These are phyloP conservation scores for Aromia moschata DNA, from an alignment of 2,888 invertebrate genomes.

Conservation along the genomic window DNA sequence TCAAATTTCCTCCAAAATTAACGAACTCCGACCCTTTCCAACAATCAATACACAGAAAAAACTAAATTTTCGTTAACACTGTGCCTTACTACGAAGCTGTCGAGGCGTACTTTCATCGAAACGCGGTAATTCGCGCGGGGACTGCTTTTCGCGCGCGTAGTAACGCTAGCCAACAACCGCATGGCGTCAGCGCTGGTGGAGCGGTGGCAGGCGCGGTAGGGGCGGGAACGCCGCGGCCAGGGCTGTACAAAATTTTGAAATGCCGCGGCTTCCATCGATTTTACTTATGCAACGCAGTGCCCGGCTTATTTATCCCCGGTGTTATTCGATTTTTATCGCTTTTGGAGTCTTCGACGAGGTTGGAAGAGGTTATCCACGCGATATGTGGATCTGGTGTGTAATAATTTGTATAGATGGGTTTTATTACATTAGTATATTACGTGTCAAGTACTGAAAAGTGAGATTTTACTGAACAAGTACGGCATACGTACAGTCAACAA, in stretches of 20 bases:
- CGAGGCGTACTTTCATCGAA: constrained; percentile 19
- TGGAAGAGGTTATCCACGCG: background rate
- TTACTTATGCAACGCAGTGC: background rate
- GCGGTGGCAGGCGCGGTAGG: constrained; percentile 10
- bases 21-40: background rate
- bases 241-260: constrained; percentile 14
- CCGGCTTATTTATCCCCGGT: background rate
- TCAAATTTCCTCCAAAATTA: constrained; percentile 17
- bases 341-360: background rate
- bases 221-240: background rate
- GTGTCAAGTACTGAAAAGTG: no score
- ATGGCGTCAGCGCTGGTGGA: constrained; percentile 19
- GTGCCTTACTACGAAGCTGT: background rate
- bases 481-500: no score
- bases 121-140: background rate
- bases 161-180: constrained; percentile 10
- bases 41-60: background rate
- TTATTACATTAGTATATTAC: no score
- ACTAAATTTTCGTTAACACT: background rate
- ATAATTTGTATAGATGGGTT: no score
- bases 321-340: background rate
- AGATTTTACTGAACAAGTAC: no score
- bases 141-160: constrained; percentile 6
- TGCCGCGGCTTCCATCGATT: background rate
- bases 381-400: background rate